These are phyloP conservation scores for Eurytemora carolleeae DNA, from an alignment of 1,140 invertebrate species.

Conservation along the genomic window DNA sequence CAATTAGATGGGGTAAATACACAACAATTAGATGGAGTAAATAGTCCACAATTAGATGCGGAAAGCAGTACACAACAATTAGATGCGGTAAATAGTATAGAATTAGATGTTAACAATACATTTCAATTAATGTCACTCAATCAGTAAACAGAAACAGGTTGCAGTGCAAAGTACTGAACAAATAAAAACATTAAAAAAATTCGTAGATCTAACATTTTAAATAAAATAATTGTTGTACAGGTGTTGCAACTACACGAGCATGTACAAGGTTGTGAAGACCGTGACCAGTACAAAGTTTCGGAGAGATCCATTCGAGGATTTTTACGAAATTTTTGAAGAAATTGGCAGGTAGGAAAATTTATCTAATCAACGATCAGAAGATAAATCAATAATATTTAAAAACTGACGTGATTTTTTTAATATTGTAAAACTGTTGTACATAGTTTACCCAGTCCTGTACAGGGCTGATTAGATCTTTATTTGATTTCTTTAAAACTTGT, in stretches of 20 bases:
- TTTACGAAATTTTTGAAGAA: conserved; percentile 36
- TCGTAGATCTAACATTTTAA: neutral
- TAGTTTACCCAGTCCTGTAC: too few species aligned
- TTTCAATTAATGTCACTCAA: neutral
- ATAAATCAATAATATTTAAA: too few species aligned
- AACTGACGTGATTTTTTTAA: too few species aligned
- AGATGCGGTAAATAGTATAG: too few species aligned
- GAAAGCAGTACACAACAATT: too few species aligned
- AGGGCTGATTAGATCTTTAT: too few species aligned
- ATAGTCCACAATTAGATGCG: neutral
- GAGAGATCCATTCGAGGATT: conserved; percentile 35
- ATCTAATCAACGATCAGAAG: too few species aligned
- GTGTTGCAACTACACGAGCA: conserved; percentile 1
- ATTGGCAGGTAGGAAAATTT: conserved; percentile 40
- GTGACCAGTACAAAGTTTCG: conserved; percentile 32
- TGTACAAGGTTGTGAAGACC: conserved; percentile 15
- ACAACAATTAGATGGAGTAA: too few species aligned
- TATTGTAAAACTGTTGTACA: too few species aligned
- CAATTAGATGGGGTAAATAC: too few species aligned
- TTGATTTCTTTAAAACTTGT: too few species aligned
- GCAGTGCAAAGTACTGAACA: neutral
- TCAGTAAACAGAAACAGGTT: neutral
- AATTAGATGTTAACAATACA: neutral
- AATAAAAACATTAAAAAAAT: neutral
- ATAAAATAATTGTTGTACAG: neutral